phyloP scores from a whole-genome alignment of 2,888 invertebrate genomes.

The Zele albiditarsus region DNA sequence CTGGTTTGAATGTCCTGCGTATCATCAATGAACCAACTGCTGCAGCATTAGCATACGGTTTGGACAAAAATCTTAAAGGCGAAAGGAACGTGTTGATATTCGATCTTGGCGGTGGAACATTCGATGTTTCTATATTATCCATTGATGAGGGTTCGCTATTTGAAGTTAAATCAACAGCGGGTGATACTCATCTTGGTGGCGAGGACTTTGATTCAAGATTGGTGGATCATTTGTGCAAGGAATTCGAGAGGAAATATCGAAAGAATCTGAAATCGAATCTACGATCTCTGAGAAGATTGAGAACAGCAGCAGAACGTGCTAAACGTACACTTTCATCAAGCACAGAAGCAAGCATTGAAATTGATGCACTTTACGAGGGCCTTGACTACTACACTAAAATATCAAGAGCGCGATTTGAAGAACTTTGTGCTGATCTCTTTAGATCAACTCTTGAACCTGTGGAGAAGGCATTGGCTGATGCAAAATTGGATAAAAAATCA shows the following conservation, averaged over 20 bases:
- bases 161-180: slow-evolving; percentile 87
- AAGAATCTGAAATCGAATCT: slow-evolving; percentile 80
- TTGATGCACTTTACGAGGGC: slow-evolving; percentile 84
- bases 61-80: slow-evolving; percentile 79
- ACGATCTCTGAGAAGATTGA: slow-evolving; percentile 80
- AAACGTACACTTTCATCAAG: slow-evolving; percentile 85
- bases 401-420: slow-evolving; percentile 84
- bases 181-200: slow-evolving; percentile 86
- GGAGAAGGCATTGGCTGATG: slow-evolving; percentile 84
- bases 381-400: slow-evolving; percentile 83
- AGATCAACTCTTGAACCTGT: slow-evolving; percentile 84
- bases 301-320: slow-evolving; percentile 85
- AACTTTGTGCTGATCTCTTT: slow-evolving; percentile 83
- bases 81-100: slow-evolving; percentile 79
- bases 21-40: slow-evolving; percentile 79
- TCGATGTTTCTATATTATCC: slow-evolving; percentile 85
- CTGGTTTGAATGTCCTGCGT: slow-evolving; percentile 79
- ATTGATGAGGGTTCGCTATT: slow-evolving; percentile 85
- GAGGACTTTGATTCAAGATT: slow-evolving; percentile 76
- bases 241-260: slow-evolving; percentile 81
- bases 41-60: slow-evolving; percentile 81
- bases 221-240: slow-evolving; percentile 80
- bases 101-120: slow-evolving; percentile 76
- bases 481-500: slow-evolving; percentile 83
- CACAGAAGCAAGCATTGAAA: slow-evolving; percentile 83